Conservation (phyloP, 2,113 vertebrate genomes). For the Mohoua ochrocephala region DNA sequence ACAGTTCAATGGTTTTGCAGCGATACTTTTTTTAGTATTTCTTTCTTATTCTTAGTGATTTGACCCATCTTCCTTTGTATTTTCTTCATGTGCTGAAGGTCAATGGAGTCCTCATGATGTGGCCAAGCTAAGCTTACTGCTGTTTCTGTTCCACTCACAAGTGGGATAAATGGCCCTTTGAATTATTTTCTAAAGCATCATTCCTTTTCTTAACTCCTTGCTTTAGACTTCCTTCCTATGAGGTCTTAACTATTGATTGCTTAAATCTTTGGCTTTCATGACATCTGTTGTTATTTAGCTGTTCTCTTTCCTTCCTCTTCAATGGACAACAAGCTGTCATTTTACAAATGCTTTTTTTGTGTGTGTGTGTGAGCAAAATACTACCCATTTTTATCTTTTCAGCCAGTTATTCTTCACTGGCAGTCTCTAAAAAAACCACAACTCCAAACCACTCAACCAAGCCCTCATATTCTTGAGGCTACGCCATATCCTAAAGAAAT, state of each 20-base stretch:
- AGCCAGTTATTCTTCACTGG: not conserved
- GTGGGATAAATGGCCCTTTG: not conserved
- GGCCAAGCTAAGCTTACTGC: not conserved
- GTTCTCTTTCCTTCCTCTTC: not conserved
- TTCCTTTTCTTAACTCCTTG: not conserved
- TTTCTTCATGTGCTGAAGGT: not conserved
- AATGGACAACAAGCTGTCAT: not conserved
- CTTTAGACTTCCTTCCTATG: not conserved
- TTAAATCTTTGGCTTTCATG: not conserved
- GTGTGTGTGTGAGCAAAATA: not conserved
- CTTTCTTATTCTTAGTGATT: not conserved
- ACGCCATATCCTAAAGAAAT: not conserved
- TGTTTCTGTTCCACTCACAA: not conserved
- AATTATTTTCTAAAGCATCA: not conserved
- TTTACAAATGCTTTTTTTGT: not conserved
- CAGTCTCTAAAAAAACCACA: not conserved
- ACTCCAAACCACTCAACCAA: not conserved
- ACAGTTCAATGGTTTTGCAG: not conserved
- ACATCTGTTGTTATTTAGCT: not conserved
- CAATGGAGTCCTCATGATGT: not conserved
- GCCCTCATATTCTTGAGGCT: not conserved
- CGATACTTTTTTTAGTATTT: not conserved
- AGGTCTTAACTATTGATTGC: not conserved
- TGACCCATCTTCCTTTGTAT: not conserved
- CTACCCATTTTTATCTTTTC: not conserved